Percentiles rank a stretch among this genome's conserved stretches.
phyloP scores from a whole-genome alignment of 2,888 invertebrate species.

The Cataglyphis altisquamis region DNA sequence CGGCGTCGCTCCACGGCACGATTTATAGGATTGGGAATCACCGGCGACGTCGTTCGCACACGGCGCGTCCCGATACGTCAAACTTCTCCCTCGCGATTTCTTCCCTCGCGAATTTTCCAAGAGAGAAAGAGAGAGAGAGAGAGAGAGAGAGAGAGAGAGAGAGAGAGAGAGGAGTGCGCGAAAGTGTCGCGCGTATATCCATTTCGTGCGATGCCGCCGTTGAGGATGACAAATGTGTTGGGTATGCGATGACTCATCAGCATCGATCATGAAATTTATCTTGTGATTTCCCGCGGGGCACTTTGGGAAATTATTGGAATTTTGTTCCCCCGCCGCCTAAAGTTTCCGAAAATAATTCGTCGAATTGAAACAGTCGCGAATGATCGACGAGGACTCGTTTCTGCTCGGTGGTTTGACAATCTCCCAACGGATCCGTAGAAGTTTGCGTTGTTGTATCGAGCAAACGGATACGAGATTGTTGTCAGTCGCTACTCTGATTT shows the following conservation, averaged over 20 bases:
- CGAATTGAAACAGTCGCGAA: not conserved
- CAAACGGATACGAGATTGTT: constrained; percentile 1
- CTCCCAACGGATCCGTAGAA: constrained; percentile 13
- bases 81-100: constrained; percentile 35
- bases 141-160: not conserved
- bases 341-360: constrained; percentile 33
- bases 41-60: constrained; percentile 11
- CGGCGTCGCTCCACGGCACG: constrained; percentile 4
- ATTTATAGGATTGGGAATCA: constrained; percentile 36
- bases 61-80: constrained; percentile 15
- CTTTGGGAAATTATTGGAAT: constrained; percentile 37
- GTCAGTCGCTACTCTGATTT: constrained; percentile 16
- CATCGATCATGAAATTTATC: constrained; percentile 57
- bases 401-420: not conserved
- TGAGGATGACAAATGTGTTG: constrained; percentile 41
- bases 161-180: not conserved
- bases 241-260: constrained; percentile 27
- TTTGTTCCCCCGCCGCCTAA: not conserved
- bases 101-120: not conserved
- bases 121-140: not conserved
- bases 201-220: not conserved
- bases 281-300: constrained; percentile 60
- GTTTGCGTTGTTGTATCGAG: constrained; percentile 20
- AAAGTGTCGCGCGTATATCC: constrained; percentile 6
- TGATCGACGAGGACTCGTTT: not conserved